These are phyloP conservation scores for Phrynosoma platyrhinos DNA, from an alignment of 2,113 vertebrate genomes.

Conservation along the genomic window DNA sequence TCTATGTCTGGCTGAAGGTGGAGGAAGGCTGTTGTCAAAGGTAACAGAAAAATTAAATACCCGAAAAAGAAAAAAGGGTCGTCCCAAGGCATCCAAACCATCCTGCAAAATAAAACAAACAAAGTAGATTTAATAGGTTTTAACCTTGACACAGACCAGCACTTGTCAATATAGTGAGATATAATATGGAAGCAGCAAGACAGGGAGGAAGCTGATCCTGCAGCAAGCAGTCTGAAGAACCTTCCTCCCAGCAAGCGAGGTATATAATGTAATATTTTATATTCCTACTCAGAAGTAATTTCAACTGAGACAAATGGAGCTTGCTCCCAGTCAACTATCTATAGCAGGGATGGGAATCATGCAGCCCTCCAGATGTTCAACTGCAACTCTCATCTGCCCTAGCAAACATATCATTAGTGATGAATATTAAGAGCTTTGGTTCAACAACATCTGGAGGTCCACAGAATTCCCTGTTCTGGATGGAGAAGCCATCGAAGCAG, in stretches of 20 bases:
- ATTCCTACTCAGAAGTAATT: background rate
- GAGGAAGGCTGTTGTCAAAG: background rate
- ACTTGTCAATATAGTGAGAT: background rate
- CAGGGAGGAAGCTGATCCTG: background rate
- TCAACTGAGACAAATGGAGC: background rate
- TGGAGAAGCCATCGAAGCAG: no score
- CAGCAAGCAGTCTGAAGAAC: background rate
- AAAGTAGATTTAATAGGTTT: conserved; percentile 52
- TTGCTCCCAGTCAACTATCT: background rate
- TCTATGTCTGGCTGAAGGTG: no score
- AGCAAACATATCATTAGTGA: no score
- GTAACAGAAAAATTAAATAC: conserved; percentile 62
- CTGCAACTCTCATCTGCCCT: no score
- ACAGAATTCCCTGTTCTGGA: no score
- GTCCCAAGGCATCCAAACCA: conserved; percentile 60
- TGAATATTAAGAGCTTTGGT: no score
- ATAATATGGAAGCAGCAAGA: no score
- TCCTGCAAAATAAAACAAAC: conserved; percentile 74
- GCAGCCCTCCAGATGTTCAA: no score
- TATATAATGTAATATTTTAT: background rate
- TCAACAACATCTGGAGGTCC: no score
- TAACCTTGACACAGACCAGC: conserved; percentile 5
- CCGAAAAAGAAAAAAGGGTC: conserved; percentile 81
- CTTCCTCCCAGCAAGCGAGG: background rate
- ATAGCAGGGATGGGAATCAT: no score